Evolutionary conservation across 2,113 vertebrate species (phyloP).

Genomic region (Catagonus wagneri): DNA sequence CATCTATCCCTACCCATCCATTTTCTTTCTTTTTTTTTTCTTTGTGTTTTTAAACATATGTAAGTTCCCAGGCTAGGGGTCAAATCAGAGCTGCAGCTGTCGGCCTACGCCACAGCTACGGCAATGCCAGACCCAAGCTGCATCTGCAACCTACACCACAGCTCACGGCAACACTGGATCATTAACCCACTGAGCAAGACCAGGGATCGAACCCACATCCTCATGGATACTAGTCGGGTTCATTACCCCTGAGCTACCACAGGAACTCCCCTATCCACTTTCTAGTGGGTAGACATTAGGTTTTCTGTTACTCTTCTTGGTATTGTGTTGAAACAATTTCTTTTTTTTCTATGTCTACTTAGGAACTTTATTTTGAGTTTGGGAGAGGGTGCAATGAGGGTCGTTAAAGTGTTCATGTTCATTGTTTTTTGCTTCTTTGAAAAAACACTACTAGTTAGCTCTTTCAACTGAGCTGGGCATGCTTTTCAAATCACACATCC

Average conservation of each 20-base stretch:
- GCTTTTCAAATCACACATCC: background rate
- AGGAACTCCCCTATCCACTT: background rate
- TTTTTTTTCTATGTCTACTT: background rate
- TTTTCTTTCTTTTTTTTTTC: too few relatives aligned
- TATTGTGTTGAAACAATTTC: background rate
- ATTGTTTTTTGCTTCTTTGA: background rate
- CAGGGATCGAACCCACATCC: too few relatives aligned
- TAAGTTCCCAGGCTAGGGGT: too few relatives aligned
- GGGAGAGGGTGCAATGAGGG: background rate
- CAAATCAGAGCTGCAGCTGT: too few relatives aligned
- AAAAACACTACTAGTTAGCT: background rate
- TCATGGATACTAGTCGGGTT: too few relatives aligned
- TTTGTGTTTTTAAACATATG: too few relatives aligned
- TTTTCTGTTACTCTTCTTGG: background rate
- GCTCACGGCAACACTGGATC: too few relatives aligned
- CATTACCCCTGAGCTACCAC: too few relatives aligned
- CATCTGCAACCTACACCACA: too few relatives aligned
- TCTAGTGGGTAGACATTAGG: background rate
- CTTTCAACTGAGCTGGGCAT: background rate
- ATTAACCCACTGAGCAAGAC: too few relatives aligned
- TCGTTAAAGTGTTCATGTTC: conserved; percentile 33
- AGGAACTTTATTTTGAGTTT: conserved; percentile 20
- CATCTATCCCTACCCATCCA: background rate
- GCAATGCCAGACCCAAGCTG: too few relatives aligned
- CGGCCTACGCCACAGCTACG: too few relatives aligned